A percentile compares a stretch with the other conserved stretches of the same genome.
Conservation (phyloP, 2,888 invertebrate species). For the Gymnoscelis rufifasciata region DNA sequence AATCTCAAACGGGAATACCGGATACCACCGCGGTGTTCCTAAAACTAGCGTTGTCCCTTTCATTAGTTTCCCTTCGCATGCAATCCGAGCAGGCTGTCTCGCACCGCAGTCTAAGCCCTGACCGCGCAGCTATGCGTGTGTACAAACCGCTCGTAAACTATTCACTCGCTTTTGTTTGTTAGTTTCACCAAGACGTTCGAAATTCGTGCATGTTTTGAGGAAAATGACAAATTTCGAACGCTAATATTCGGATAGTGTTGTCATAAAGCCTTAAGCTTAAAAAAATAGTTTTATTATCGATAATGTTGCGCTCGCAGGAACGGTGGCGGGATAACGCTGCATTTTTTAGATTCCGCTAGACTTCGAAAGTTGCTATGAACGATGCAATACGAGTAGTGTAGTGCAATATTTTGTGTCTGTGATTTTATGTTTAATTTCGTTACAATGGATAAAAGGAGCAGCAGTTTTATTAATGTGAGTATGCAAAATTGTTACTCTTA, state of each 20-base stretch:
- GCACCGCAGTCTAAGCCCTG: conserved; percentile 31
- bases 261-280: conserved; percentile 30
- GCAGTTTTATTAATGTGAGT: conserved; percentile 49
- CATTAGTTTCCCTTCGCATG: conserved; percentile 22
- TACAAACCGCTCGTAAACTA: conserved; percentile 49
- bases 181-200: conserved; percentile 62
- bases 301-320: conserved; percentile 42
- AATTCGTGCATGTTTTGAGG: conserved; percentile 50
- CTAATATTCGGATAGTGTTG: conserved; percentile 31
- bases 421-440: conserved; percentile 34
- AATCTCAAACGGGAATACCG: conserved; percentile 71
- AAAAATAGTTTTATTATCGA: conserved; percentile 33
- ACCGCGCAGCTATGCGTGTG: conserved; percentile 49
- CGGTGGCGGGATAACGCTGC: conserved; percentile 53
- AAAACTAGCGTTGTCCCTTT: conserved; percentile 47
- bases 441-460: conserved; percentile 41
- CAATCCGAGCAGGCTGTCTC: conserved; percentile 35
- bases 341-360: conserved; percentile 48
- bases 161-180: conserved; percentile 62
- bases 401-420: conserved; percentile 32
- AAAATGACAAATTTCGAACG: conserved; percentile 46
- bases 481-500: no score
- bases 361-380: conserved; percentile 53
- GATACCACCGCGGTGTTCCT: conserved; percentile 45
- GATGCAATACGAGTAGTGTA: conserved; percentile 38